A percentile compares a stretch with the other conserved stretches of the same genome.
Evolutionary conservation across 2,888 invertebrate genomes (phyloP).

Genomic region (Melikaiella ostensackeni): DNA sequence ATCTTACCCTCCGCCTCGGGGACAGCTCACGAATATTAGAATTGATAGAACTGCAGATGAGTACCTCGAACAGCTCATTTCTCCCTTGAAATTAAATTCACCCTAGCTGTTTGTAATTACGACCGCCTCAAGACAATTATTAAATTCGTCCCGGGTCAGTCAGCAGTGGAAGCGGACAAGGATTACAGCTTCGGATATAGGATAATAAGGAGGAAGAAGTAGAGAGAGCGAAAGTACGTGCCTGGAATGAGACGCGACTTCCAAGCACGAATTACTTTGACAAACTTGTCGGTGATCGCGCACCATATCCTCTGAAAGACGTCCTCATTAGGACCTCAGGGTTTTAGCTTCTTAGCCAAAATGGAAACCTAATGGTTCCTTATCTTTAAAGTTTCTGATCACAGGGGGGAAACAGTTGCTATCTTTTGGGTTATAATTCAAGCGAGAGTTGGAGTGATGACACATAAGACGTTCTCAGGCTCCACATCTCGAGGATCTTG

Average conservation of each 20-base stretch:
- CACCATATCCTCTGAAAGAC: slow-evolving; percentile 28
- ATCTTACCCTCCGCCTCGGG: not conserved
- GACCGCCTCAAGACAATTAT: slow-evolving; percentile 19
- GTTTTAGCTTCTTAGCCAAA: slow-evolving; percentile 12
- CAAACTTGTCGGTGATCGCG: slow-evolving; percentile 64
- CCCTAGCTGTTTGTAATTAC: slow-evolving; percentile 22
- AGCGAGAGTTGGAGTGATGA: not conserved
- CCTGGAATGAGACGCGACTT: slow-evolving; percentile 51
- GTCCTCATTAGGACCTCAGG: slow-evolving; percentile 24
- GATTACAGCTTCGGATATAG: slow-evolving; percentile 50
- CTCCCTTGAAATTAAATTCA: slow-evolving; percentile 15
- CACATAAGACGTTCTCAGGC: not conserved
- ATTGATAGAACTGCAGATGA: slow-evolving; percentile 1
- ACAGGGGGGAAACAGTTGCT: slow-evolving; percentile 12
- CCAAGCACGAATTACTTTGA: slow-evolving; percentile 71
- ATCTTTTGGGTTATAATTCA: slow-evolving; percentile 11
- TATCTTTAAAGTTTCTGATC: slow-evolving; percentile 23
- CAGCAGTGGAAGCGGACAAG: not conserved
- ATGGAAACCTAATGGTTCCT: slow-evolving; percentile 38
- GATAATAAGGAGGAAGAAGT: slow-evolving; percentile 56
- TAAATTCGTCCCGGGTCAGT: slow-evolving; percentile 23
- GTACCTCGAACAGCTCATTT: not conserved
- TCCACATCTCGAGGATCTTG: not conserved
- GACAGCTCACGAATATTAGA: not conserved
- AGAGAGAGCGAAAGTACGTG: slow-evolving; percentile 56